phyloP scores from a whole-genome alignment of 2,113 vertebrate genomes.

The Copsychus sechellarum region DNA sequence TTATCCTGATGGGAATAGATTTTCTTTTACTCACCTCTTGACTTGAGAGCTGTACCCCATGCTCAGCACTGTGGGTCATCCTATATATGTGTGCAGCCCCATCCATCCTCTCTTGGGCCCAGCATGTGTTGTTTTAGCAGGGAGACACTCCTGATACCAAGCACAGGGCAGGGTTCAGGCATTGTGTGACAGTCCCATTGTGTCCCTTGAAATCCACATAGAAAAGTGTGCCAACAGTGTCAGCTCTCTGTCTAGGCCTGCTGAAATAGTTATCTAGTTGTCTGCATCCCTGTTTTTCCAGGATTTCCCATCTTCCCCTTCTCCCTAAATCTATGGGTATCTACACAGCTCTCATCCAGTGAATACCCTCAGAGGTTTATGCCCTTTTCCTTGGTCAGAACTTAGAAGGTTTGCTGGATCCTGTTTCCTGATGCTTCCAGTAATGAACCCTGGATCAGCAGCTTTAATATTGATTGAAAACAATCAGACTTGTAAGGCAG shows the following conservation, averaged over 20 bases:
- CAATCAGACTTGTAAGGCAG: neutral
- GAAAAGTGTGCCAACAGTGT: neutral
- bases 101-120: neutral
- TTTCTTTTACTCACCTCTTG: neutral
- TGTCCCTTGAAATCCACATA: neutral
- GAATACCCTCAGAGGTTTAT: neutral
- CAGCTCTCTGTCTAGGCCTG: neutral
- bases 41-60: neutral
- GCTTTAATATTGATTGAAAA: neutral
- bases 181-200: accelerated
- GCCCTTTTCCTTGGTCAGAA: neutral
- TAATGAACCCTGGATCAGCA: neutral
- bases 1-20: neutral
- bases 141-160: neutral
- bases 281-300: neutral
- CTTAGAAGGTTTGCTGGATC: neutral
- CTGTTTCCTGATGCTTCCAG: neutral
- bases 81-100: accelerated
- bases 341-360: neutral
- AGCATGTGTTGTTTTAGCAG: neutral
- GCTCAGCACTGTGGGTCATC: neutral
- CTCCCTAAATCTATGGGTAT: neutral
- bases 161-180: neutral
- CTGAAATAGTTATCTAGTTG: neutral
- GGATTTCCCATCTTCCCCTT: neutral